Percentiles rank a stretch among this genome's conserved stretches.
phyloP scores from a whole-genome alignment of 2,113 vertebrate species.

The Acinonyx jubatus region DNA sequence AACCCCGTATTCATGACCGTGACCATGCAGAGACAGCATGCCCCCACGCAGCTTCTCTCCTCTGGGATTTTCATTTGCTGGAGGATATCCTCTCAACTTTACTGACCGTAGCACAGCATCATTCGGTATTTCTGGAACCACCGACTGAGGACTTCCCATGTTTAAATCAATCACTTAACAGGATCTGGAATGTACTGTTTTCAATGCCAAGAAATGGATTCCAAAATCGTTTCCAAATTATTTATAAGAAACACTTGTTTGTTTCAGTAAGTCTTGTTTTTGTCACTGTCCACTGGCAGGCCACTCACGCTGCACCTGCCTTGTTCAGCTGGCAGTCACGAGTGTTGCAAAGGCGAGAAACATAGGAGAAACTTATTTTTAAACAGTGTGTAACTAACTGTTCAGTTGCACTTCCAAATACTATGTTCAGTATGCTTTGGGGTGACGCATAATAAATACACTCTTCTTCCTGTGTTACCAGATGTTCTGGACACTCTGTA shows the following conservation, averaged over 20 bases:
- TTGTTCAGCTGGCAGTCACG: conserved; percentile 22
- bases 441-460: not conserved
- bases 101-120: not conserved
- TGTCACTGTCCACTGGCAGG: not conserved
- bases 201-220: conserved; percentile 37
- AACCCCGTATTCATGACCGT: not conserved
- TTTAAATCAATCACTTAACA: not conserved
- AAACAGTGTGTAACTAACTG: conserved; percentile 13
- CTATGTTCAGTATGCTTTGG: not conserved
- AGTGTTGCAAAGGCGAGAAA: not conserved
- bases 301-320: not conserved
- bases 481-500: not conserved
- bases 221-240: conserved; percentile 54
- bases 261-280: conserved; percentile 42
- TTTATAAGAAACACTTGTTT: conserved; percentile 50
- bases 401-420: not conserved
- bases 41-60: conserved; percentile 29
- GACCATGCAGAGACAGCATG: not conserved
- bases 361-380: conserved; percentile 19
- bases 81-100: conserved; percentile 76
- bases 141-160: conserved; percentile 44
- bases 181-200: not conserved
- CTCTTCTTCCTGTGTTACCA: not conserved
- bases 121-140: conserved; percentile 51
- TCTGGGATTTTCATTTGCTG: conserved; percentile 38